Conservation (phyloP, 2,888 invertebrate genomes). For the Himalopsyche kuldschensis region DNA sequence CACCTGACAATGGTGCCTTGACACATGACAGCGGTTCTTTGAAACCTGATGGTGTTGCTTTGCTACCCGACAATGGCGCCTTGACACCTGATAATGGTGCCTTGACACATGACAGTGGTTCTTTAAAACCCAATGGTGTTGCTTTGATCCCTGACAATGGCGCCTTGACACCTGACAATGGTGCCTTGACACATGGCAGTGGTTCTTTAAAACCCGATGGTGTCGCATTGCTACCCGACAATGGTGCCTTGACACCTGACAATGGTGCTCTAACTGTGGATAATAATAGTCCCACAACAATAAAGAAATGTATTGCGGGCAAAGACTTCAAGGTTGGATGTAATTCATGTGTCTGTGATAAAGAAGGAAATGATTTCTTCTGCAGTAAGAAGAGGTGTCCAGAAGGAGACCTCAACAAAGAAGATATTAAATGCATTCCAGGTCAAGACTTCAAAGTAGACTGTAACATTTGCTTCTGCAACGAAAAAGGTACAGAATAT, state of each 20-base stretch:
- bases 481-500: slow-evolving; percentile 49
- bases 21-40: no score
- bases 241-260: not conserved
- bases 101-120: not conserved
- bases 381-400: slow-evolving; percentile 48
- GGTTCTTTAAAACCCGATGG: not conserved
- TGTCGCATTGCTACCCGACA: not conserved
- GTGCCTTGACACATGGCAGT: no score
- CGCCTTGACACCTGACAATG: no score
- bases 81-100: not conserved
- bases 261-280: not conserved
- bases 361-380: slow-evolving; percentile 50
- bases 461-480: slow-evolving; percentile 59
- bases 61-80: not conserved
- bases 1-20: not conserved
- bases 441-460: slow-evolving; percentile 55
- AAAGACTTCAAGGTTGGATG: slow-evolving; percentile 54
- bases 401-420: not conserved
- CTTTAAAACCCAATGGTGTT: not conserved
- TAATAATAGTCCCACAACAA: not conserved
- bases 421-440: slow-evolving; percentile 45
- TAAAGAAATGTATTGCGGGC: slow-evolving; percentile 47
- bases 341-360: slow-evolving; percentile 59
- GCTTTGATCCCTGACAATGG: no score
- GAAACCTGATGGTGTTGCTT: no score